These are phyloP conservation scores for silkworm (Bombyx mori) DNA, from an alignment of 1,140 invertebrate species.

Conservation along the genomic window ASM3026992v2 NC_085116.1:7925501-7926000, in stretches of 20 bases:
- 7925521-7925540: slow-evolving; percentile 42
- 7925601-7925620: slow-evolving; percentile 24
- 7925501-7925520: slow-evolving; percentile 19
- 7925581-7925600: slow-evolving; percentile 25
- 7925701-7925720: slow-evolving; percentile 67
- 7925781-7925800: neutral
- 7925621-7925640: slow-evolving; percentile 17
- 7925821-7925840: neutral
- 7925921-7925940: slow-evolving; percentile 16
- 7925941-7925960: slow-evolving; percentile 1
- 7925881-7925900: slow-evolving; percentile 7
- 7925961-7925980: slow-evolving; percentile 5
- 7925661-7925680: slow-evolving; percentile 53
- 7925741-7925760: slow-evolving; percentile 38
- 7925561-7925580: slow-evolving; percentile 46
- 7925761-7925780: slow-evolving; percentile 42
- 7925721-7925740: slow-evolving; percentile 53
- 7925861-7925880: slow-evolving; percentile 10
- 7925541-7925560: slow-evolving; percentile 49
- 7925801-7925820: neutral
- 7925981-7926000: neutral
- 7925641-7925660: slow-evolving; percentile 33
- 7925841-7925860: slow-evolving; percentile 6
- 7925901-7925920: slow-evolving; percentile 11
- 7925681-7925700: slow-evolving; percentile 71